These are phyloP conservation scores for Alfaro cultratus DNA, from an alignment of 2,797 vertebrate genomes.

Conservation along the genomic window DNA sequence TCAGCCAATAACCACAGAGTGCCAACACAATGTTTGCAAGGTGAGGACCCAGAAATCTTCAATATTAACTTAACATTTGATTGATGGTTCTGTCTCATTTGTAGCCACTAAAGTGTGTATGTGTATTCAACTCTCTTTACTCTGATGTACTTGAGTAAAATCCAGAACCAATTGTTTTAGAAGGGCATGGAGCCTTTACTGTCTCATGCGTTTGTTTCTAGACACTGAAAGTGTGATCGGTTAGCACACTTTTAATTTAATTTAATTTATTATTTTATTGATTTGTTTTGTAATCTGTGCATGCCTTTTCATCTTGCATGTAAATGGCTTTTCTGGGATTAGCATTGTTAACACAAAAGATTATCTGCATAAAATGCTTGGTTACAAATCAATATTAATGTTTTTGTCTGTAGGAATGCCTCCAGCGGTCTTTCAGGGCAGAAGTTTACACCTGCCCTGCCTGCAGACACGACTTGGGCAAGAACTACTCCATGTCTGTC, in stretches of 20 bases:
- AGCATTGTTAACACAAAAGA: background rate
- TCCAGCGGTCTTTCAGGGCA: slow-evolving; percentile 94
- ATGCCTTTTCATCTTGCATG: background rate
- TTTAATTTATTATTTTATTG: background rate
- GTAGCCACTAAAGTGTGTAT: background rate
- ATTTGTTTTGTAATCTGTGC: background rate
- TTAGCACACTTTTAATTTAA: background rate
- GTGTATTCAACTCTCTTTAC: background rate
- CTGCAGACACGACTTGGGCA: slow-evolving; percentile 92
- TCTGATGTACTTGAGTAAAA: background rate
- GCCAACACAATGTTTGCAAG: slow-evolving; percentile 97
- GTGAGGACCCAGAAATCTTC: slow-evolving; percentile 71
- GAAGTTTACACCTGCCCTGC: slow-evolving; percentile 95
- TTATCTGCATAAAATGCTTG: background rate
- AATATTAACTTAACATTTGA: background rate
- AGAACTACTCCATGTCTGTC: slow-evolving; percentile 86
- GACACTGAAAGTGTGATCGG: background rate
- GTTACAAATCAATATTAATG: background rate
- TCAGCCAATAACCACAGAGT: slow-evolving; percentile 92
- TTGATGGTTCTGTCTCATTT: background rate
- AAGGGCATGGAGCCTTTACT: background rate
- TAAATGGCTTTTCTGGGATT: background rate
- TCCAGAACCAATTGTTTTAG: background rate
- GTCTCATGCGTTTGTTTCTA: background rate
- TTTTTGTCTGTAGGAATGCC: slow-evolving; percentile 85